Evolutionary conservation across 2,797 vertebrate species (phyloP).

Genomic region (Aselliscus stoliczkanus): DNA sequence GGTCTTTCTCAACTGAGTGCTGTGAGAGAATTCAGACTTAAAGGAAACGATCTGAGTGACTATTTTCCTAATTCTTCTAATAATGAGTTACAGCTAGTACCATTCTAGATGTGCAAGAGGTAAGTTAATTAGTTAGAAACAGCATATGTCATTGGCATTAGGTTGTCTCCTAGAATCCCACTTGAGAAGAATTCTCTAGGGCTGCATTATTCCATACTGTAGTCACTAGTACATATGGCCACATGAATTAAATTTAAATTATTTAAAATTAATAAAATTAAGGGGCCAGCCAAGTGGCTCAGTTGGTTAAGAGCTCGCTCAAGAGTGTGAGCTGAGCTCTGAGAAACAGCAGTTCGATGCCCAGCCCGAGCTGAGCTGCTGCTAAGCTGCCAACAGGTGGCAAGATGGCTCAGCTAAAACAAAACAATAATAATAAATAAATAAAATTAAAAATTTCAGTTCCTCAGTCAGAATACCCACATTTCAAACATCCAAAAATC

Average conservation of each 20-base stretch:
- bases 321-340: too few species aligned
- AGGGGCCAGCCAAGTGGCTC: too few species aligned
- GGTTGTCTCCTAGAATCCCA: not conserved
- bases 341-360: too few species aligned
- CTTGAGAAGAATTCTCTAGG: not conserved
- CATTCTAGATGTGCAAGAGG: not conserved
- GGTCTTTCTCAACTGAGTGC: not conserved
- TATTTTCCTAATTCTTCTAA: not conserved
- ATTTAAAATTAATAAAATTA: not conserved
- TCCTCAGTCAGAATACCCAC: not conserved
- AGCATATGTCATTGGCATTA: not conserved
- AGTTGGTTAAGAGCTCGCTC: too few species aligned
- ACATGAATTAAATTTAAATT: not conserved
- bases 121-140: not conserved
- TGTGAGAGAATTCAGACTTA: not conserved
- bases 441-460: not conserved
- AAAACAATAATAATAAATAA: too few species aligned
- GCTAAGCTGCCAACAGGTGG: too few species aligned
- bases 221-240: not conserved
- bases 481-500: not conserved
- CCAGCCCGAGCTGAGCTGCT: too few species aligned
- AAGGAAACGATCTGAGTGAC: not conserved
- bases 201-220: not conserved
- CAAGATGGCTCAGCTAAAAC: too few species aligned
- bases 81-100: not conserved